Evolutionary conservation across 2,888 invertebrate genomes (phyloP), one percentile per base, ranked within the genome.

Genomic region (Oeneis ivallda): DNA sequence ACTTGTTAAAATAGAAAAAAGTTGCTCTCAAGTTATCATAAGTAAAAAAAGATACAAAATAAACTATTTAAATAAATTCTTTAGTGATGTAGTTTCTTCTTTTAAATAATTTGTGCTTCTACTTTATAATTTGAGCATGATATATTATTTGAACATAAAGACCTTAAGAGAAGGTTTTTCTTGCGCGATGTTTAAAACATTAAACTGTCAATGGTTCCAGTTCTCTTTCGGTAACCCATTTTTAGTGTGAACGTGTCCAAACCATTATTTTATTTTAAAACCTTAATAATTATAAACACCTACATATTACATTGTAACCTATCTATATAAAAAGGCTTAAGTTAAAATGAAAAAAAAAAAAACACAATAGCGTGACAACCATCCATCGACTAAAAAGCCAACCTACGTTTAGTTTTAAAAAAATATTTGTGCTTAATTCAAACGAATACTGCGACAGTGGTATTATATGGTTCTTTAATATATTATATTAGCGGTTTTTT

Each of bases 291-390:
- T 79, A 80, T 80, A 82, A 86, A 88, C 87, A 86, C 81, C 89
- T 90, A 86, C 79, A 76, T 54, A 54, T 83, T 70, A 72, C 68
- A 85, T 81, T 80, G 80, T 86, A 85, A 81, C 87, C 89, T 90
- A 89, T 86, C 90, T 90, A 90, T 83, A 87, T 80, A 77, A 81
- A 81, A 82, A 85, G 83, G 87, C 86, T 86, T 86, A 85, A 78
- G 72, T 70, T 75, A 75, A 77, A 76, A 77, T 58, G 76, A 75
- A 65, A 75, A 75, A 73, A 69, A 72, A 73, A 73, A 80, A 79
- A 54, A 39, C 78, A 76, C 74, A 82, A 81, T 76, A 83, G 80
- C 79, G 79, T 79, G 79, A 85, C 85, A 85, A 81, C 79, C 84
- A 80, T 83, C 76, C 82, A 83, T 81, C 77, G 79, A 82, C 77